These are phyloP conservation scores for Diphyllodes magnificus DNA, from an alignment of 2,113 vertebrate genomes.

Conservation along the genomic window DNA sequence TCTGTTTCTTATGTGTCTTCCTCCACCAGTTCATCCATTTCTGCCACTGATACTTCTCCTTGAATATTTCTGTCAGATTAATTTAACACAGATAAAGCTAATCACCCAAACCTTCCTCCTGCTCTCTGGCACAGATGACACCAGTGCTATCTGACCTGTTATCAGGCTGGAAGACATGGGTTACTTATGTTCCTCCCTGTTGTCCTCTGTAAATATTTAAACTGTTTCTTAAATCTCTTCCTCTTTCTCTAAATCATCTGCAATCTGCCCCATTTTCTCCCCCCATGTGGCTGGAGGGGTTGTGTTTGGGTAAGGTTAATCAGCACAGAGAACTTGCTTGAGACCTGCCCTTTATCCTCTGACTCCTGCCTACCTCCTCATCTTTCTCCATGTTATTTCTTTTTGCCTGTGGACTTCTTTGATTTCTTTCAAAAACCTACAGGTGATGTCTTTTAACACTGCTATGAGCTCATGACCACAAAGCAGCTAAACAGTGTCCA, in stretches of 20 bases:
- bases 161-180: background rate
- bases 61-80: background rate
- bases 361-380: background rate
- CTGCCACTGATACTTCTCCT: background rate
- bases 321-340: background rate
- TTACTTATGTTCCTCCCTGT: background rate
- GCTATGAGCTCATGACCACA: rapidly evolving
- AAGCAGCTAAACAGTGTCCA: background rate
- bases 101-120: background rate
- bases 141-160: background rate
- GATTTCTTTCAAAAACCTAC: background rate
- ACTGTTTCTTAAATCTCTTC: background rate
- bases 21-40: background rate
- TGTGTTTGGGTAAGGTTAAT: background rate
- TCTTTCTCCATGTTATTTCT: background rate
- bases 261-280: background rate
- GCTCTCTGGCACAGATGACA: background rate
- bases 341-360: background rate
- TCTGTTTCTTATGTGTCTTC: background rate
- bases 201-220: background rate
- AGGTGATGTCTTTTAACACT: background rate
- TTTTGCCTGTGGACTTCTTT: background rate
- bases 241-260: background rate
- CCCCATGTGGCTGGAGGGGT: rapidly evolving
- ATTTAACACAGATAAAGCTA: background rate